Base-by-base conservation (phyloP, 2,113 vertebrate genomes). In the Perca fluviatilis region DNA sequence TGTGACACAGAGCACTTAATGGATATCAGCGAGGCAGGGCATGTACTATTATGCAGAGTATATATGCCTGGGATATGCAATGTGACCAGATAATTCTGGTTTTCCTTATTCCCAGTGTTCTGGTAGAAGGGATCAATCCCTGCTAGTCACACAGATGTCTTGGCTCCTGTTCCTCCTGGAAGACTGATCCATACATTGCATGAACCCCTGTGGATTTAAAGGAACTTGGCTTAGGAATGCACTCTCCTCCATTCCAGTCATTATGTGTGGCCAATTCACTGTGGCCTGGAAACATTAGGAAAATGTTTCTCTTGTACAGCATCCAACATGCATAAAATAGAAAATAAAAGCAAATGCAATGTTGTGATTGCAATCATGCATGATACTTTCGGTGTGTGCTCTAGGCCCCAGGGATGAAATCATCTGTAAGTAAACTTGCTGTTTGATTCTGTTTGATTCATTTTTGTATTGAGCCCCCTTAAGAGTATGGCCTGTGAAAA, bases 111-210 rank as follows among this genome's bases (percentile, higher is more conserved):
- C 71, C 84, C 76, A 67, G 84, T 80, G 85, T 86, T 90, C 72
- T 86, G 65, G 82, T 89, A 73, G 82, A 86, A 25, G 79, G 88
- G 89, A 85, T 93, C 82, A 83, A 83, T 87, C 88, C 76, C 88
- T 74, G 84, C 88, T 88, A 75, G 88, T 89, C 89, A 86, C 93
- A 91, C 94, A 95, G 94, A 95, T 96, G 94, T 95, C 88, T 94
- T 95, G 95, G 95, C 94, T 93, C 78, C 74, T 68, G 87, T 89
- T 92, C 79, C 79, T 85, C 70, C 86, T 92, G 90, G 87, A 93
- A 88, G 88, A 89, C 89, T 80, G 91, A 93, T 93, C 86, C 93
- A 93, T 93, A 93, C 67, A 46, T 87, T 87, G 86, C 54, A 43
- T 56, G 84, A 84, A 89, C 83, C 91, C 92, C 91, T 81, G 76